Conservation (phyloP, 2,888 invertebrate genomes). For the Baronia brevicornis region DNA sequence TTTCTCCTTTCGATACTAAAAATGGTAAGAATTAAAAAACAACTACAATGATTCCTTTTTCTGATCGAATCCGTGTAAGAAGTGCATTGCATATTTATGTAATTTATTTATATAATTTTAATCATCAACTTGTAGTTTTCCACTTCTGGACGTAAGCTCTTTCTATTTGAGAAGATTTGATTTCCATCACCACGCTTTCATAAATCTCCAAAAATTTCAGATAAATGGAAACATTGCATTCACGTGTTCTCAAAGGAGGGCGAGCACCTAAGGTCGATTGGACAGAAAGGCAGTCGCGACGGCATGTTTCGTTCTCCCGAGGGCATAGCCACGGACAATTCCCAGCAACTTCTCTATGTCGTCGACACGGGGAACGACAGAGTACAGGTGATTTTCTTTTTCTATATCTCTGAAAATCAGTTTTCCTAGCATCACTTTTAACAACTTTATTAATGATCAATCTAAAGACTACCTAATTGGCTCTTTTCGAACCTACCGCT, state of each 20-base stretch:
- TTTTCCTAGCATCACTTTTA: no score
- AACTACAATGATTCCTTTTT: no score
- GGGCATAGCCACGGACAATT: slow-evolving; percentile 78
- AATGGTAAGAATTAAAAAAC: no score
- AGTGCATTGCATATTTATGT: no score
- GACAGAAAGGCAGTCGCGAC: slow-evolving; percentile 78
- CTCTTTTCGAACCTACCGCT: no score
- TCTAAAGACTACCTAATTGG: no score
- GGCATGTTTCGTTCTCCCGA: slow-evolving; percentile 83
- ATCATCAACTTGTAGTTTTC: not conserved
- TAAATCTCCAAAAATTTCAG: slow-evolving; percentile 37
- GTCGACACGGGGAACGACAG: slow-evolving; percentile 88
- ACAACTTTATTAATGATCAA: no score
- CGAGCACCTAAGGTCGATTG: slow-evolving; percentile 74
- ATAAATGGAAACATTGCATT: slow-evolving; percentile 82
- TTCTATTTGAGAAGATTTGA: not conserved
- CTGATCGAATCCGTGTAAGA: no score
- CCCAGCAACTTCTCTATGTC: slow-evolving; percentile 78
- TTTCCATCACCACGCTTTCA: not conserved
- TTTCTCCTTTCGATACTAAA: no score
- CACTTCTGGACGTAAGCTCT: not conserved
- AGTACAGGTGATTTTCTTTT: slow-evolving; percentile 54
- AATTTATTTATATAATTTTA: not conserved
- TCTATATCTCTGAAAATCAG: not conserved
- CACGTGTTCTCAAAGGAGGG: slow-evolving; percentile 81